Percentiles rank a stretch among this genome's conserved stretches.
Conservation (phyloP, 64 coral and sea anemone species). For the Montipora foliosa region DNA sequence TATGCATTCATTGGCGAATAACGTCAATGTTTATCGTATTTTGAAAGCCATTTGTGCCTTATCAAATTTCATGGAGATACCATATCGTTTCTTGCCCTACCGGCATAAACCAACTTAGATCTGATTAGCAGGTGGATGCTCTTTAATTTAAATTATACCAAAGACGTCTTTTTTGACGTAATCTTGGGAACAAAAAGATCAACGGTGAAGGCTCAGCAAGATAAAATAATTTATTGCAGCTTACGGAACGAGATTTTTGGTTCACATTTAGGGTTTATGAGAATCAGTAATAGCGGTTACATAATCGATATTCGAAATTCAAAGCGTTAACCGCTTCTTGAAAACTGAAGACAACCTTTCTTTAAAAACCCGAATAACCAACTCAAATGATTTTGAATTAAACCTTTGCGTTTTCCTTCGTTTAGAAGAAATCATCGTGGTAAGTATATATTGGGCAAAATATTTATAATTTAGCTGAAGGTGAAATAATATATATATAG, state of each 20-base stretch:
- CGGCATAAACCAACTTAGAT: background rate
- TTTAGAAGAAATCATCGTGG: background rate
- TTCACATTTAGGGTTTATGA: too few species aligned
- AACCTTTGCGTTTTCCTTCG: too few species aligned
- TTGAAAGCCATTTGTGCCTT: background rate
- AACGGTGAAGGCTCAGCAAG: too few species aligned
- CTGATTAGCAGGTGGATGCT: background rate
- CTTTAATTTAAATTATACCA: background rate
- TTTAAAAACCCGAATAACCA: too few species aligned
- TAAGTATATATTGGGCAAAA: background rate
- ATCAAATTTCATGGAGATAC: conserved; percentile 5
- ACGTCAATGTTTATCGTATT: background rate
- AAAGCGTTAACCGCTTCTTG: too few species aligned
- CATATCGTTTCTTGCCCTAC: background rate
- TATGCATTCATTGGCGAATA: background rate
- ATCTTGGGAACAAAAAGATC: background rate
- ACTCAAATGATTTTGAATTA: too few species aligned
- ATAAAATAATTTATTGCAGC: too few species aligned
- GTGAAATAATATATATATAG: background rate
- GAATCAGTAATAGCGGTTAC: too few species aligned
- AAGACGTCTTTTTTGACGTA: background rate
- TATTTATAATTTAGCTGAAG: background rate
- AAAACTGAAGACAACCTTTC: too few species aligned
- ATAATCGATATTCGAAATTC: too few species aligned
- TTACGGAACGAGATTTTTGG: too few species aligned